Evolutionary conservation across 1,140 invertebrate species (phyloP).

Genomic region (Formica selysi): DNA sequence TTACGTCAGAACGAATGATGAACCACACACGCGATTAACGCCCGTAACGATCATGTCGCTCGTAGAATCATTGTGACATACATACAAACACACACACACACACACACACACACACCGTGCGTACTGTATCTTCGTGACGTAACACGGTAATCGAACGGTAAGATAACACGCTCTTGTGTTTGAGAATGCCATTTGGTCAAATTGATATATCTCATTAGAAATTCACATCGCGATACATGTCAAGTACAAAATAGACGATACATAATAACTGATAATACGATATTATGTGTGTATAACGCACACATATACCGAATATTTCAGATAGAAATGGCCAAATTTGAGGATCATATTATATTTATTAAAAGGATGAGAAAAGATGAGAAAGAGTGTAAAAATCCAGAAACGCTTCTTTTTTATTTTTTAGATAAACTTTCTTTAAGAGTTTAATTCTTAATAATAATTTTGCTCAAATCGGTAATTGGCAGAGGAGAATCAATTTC

Average conservation of each 20-base stretch:
- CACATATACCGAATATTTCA: not conserved
- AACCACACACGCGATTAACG: constrained; percentile 63
- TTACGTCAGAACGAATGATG: constrained; percentile 70
- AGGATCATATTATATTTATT: not conserved
- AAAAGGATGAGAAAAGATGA: not conserved
- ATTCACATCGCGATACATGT: not conserved
- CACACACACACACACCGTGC: too few species aligned
- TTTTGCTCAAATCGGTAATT: not conserved
- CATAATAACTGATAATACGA: constrained; percentile 17
- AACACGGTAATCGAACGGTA: not conserved
- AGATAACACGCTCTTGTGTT: not conserved
- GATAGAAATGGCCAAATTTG: not conserved
- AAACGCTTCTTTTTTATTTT: not conserved
- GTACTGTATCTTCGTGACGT: constrained; percentile 27
- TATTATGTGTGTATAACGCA: not conserved
- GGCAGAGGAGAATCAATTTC: too few species aligned
- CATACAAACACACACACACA: not conserved
- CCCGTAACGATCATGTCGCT: constrained; percentile 68
- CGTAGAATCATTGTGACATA: constrained; percentile 44
- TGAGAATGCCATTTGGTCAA: not conserved
- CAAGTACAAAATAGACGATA: constrained; percentile 1
- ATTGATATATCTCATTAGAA: not conserved
- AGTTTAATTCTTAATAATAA: not conserved
- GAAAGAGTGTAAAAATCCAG: not conserved
- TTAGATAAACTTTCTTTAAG: not conserved